Conservation (phyloP, 2,888 invertebrate species). For the Blastobasis adustella region DNA sequence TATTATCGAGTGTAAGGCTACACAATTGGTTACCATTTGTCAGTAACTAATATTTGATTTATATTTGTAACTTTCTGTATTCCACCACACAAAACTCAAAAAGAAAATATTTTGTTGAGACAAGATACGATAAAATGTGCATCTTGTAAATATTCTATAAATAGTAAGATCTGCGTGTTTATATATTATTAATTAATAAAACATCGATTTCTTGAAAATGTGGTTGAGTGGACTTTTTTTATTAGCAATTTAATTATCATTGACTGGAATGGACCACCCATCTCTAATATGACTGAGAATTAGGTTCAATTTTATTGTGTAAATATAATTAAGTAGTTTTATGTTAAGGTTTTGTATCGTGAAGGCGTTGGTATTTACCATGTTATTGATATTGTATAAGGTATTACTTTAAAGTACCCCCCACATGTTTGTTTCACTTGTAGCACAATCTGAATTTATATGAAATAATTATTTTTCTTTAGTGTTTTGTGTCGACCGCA, state of each 20-base stretch:
- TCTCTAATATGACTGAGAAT: constrained; percentile 68
- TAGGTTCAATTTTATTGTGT: constrained; percentile 61
- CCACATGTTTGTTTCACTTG: too few species aligned
- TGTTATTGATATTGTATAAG: constrained; percentile 27
- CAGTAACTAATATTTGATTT: background rate
- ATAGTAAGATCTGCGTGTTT: constrained; percentile 6
- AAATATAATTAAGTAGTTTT: constrained; percentile 50
- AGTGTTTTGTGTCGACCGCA: constrained; percentile 13
- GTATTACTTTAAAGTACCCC: constrained; percentile 18
- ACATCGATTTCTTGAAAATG: constrained; percentile 16
- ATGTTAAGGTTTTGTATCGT: constrained; percentile 28
- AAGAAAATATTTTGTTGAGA: constrained; percentile 3
- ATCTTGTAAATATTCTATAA: constrained; percentile 17
- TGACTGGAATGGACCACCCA: constrained; percentile 29
- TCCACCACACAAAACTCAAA: constrained; percentile 7
- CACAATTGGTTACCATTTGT: constrained; percentile 39
- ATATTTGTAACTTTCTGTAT: constrained; percentile 1
- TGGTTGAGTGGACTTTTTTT: constrained; percentile 7
- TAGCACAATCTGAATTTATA: too few species aligned
- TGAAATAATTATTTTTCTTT: constrained; percentile 15
- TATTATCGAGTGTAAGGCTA: background rate
- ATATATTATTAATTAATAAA: background rate
- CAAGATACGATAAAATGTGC: background rate
- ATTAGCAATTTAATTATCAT: constrained; percentile 6
- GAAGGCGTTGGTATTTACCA: constrained; percentile 29